Evolutionary conservation across 2,113 vertebrate species (phyloP), one percentile per base, ranked within the genome.

Genomic region (Jacana jacana): DNA sequence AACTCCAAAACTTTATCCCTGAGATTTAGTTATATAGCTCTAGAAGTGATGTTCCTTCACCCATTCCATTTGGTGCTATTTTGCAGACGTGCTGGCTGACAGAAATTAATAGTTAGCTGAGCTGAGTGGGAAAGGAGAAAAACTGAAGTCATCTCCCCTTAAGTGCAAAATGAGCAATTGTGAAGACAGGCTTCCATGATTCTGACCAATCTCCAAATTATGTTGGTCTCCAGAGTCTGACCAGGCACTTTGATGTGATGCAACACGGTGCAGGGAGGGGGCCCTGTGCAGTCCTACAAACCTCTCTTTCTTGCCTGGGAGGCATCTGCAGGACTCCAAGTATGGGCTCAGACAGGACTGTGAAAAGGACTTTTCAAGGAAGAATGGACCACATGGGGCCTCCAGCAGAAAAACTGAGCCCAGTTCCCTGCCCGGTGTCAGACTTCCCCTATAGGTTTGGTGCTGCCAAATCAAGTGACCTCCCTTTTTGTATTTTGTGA

Each of bases 231-330:
- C 42, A 66, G 25, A 11, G 12, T 24, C 52, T 70, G 44, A 37
- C 18, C 9, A 5, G 8, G 13, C 20, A 13, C 31, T 37, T 31
- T 20, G 14, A 92, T 5, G 11, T 73, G 23, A 20, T 66, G 40
- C 31, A 83, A 14, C 7, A 0, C 2, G 0, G 20, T 13, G 33
- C 14, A 2, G 33, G 8, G 25, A 63, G n/a, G 7, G 17, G 7
- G 2, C 5, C 6, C 2, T 1, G 23, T 39, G 55, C 75, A 42
- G 27, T 37, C 1, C 6, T 55, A 17, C 52, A 69, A 80, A 31
- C 6, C 18, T 65, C 14, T 7, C 25, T 35, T 91, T 65, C 61
- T 65, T 52, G 11, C 19, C 54, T 44, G 28, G 19, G 10, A 75
- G 27, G 9, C 28, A 77, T 10, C 39, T 65, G 61, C 44, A 88